phyloP scores from a whole-genome alignment of 2,888 invertebrate species.

The Spisula solida region DNA sequence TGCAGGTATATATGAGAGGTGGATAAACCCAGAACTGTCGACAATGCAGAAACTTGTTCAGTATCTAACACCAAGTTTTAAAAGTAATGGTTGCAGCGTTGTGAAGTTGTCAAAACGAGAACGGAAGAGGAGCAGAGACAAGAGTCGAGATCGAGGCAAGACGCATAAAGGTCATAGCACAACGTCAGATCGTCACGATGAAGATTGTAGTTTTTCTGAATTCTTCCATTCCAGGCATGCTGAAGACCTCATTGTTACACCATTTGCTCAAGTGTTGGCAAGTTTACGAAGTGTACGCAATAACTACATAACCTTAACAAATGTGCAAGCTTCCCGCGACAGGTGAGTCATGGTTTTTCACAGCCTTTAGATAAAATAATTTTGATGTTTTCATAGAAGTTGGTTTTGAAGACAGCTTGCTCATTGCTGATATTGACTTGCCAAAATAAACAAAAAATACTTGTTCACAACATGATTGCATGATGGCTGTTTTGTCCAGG shows the following conservation, averaged over 20 bases:
- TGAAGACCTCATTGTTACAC: slow-evolving; percentile 99
- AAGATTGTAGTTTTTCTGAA: slow-evolving; percentile 72
- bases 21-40: not conserved
- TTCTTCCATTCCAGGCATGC: slow-evolving; percentile 93
- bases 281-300: slow-evolving; percentile 99
- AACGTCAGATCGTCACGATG: slow-evolving; percentile 46
- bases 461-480: too few relatives aligned
- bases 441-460: too few relatives aligned
- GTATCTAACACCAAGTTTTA: slow-evolving; percentile 76
- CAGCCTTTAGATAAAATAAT: too few relatives aligned
- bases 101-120: slow-evolving; percentile 71
- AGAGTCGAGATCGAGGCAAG: slow-evolving; percentile 54
- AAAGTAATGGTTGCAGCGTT: slow-evolving; percentile 74
- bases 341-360: slow-evolving; percentile 79
- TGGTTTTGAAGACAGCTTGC: too few relatives aligned
- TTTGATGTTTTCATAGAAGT: too few relatives aligned
- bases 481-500: too few relatives aligned
- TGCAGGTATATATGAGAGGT: not conserved
- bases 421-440: too few relatives aligned
- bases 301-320: slow-evolving; percentile 99
- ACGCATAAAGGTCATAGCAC: slow-evolving; percentile 16
- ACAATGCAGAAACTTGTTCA: slow-evolving; percentile 76
- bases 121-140: slow-evolving; percentile 62
- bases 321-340: slow-evolving; percentile 88
- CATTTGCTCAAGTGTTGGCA: slow-evolving; percentile 99